Base-by-base conservation (phyloP, 2,113 vertebrate genomes). In the Glaucidium brasilianum region DNA sequence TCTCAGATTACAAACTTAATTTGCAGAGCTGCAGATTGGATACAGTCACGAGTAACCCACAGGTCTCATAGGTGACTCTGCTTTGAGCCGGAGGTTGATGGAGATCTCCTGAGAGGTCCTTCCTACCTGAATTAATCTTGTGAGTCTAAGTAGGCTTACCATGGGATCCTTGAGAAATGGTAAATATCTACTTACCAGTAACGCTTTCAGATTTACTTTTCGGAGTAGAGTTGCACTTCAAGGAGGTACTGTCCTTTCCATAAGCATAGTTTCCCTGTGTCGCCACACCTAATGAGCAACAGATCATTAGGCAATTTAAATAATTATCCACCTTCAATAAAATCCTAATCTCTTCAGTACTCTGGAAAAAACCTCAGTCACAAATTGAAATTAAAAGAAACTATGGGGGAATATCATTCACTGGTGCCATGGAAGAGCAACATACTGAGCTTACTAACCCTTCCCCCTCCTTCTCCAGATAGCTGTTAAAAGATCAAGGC, bases 401-500 rank as follows among this genome's bases (percentile, higher is more conserved):
- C 43, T 37, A 34, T 0, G 1, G 5, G 20, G 56, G 43, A 91
- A 73, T 18, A 56, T 7, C 23, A 76, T 89, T 75, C 55, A 32
- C 21, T 59, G 47, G 17, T 83, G 37, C 22, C 63, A 75, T 21
- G 52, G 39, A 64, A 63, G 6, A 81, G 11, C 32, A 88, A 55
- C 18, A 43, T 29, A 22, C 20, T 41, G 50, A 53, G 35, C 55
- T 39, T 85, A 60, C n/a, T 32, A 93, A 43, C 47, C 62, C 74
- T 72, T 92, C 43, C 21, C 15, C 52, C 50, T 91, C 82, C 79
- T 96, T 32, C 64, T 82, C 80, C 88, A 87, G 85, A 93, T 55
- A 76, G 47, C 91, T 95, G 62, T 94, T 97, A 93, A 97, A 96
- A 97, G 95, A 96, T 93, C 96, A 96, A 92, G 95, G 85, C 81